These are phyloP conservation scores for Troides helena DNA, from an alignment of 2,888 invertebrate species.

Conservation along the genomic window DNA sequence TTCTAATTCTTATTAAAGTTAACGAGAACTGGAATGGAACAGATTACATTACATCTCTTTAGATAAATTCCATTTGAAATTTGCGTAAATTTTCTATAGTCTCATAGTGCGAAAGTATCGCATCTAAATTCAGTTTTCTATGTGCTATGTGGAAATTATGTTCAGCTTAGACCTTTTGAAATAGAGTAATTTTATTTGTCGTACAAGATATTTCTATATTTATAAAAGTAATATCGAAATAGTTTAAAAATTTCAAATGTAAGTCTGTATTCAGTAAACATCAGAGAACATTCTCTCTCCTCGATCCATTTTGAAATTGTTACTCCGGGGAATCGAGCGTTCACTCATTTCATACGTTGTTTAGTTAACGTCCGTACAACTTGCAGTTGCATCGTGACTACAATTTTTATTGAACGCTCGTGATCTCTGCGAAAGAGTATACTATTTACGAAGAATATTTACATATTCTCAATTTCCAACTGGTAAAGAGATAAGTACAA, in stretches of 20 bases:
- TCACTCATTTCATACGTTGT: conserved; percentile 13
- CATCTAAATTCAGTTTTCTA: too few species aligned
- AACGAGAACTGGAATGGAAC: neutral
- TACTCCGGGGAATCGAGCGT: neutral
- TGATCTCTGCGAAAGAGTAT: neutral
- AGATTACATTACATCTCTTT: neutral
- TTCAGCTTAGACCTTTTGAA: too few species aligned
- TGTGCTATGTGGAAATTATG: too few species aligned
- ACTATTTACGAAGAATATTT: neutral
- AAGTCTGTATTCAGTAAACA: neutral
- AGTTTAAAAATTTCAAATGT: neutral
- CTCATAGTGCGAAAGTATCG: too few species aligned
- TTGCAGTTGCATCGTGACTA: conserved; percentile 7
- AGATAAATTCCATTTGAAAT: too few species aligned
- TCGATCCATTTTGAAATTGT: neutral
- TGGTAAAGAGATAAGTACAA: too few species aligned
- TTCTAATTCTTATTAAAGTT: neutral
- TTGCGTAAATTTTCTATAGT: too few species aligned
- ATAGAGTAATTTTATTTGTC: too few species aligned
- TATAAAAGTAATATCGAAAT: too few species aligned
- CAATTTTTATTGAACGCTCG: conserved; percentile 9
- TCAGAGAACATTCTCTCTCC: neutral
- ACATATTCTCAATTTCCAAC: too few species aligned
- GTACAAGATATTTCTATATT: too few species aligned
- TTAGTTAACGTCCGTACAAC: conserved; percentile 7